Evolutionary conservation across 2,888 invertebrate genomes (phyloP), one percentile per base, ranked within the genome.

Genomic region (Lampropteryx suffumata): DNA sequence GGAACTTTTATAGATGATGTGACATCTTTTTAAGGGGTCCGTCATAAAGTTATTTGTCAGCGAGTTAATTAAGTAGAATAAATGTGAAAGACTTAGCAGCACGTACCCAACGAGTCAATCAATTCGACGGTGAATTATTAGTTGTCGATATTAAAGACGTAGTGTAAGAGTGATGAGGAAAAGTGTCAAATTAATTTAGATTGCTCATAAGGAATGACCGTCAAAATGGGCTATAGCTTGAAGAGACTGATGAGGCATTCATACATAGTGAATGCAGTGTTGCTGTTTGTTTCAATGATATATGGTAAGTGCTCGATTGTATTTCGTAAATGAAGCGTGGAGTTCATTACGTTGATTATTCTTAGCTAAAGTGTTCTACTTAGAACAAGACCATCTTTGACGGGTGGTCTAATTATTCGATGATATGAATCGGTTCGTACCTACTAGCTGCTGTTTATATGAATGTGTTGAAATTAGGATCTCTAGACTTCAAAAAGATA

Each of bases 11-110:
- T 81, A 74, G 79, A 84, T 72, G 77, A 71, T 65, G 70, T 60
- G 76, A 71, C 82, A 80, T 80, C 78, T 70, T 74, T 80, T 80
- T 81, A 69, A 77, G 70, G 71, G 69, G 62, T 66, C 67, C 82
- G 82, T 79, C 82, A 72, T 82, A 78, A 75, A 71, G 76, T 76
- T 73, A 84, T 88, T 85, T 84, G 86, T 89, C 85, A 83, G 73
- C 82, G 77, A 67, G 79, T 82, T 87, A 83, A 85, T 85, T 81
- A 60, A 68, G 66, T 72, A 67, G 74, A 74, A 78, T 79, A 76
- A 76, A 79, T 74, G 81, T 73, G 85, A 85, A 79, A 79, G 78
- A 78, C 82, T 82, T 82, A 82, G 72, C 80, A 69, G 64, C 74
- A 71, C 65, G 67, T 73, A 74, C 17, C 35, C 9, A 24, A 21